Base-by-base conservation (phyloP, 2,888 invertebrate genomes). In the Andrena fulva region DNA sequence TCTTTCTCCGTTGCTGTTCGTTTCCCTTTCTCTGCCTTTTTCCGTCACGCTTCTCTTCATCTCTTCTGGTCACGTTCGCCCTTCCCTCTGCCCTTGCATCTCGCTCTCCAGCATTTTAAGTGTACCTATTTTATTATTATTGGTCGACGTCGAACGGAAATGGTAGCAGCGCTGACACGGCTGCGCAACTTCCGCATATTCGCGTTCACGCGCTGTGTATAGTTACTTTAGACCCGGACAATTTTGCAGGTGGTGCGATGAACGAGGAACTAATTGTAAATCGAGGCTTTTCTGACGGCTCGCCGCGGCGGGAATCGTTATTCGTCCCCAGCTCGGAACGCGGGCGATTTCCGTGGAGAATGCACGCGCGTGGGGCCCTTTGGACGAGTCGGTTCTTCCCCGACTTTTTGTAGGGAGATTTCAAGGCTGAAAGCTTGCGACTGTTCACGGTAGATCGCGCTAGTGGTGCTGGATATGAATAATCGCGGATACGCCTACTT, bases 101-200 rank as follows among this genome's bases (percentile, higher is more conserved):
- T 42, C 10, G 56, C 12, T 56, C 12, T 79, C 42, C 42, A 42
- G 16, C 42, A 42, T 42, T 42, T 42, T 42, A 16, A 42, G 12
- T 42, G 42, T 42, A 42, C 42, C 42, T 42, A 42, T 4, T 42
- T 12, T 42, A 42, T 42, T 42, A 42, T 42, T 42, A 42, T 42
- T 54, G 27, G n/a, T 64, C 29, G 54, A 72, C 1, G 20, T 76
- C 50, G 29, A 24, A 56, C 20, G 35, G 33, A 48, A 59, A 56
- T 69, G 50, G 42, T 33, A 33, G 2, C 31, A n/a, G 31, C 20
- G 67, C 54, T 27, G 33, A 33, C 66, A 59, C 59, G 52, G 27
- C 50, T 52, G 60, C 73, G 64, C 69, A 5, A 35, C 59, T 66
- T 60, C 66, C 60, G 52, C 50, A 52, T 60, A 42, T 73, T 29